A percentile compares a stretch with the other conserved stretches of the same genome.
phyloP scores from a whole-genome alignment of 2,113 vertebrate species.

The Alosa alosa region DNA sequence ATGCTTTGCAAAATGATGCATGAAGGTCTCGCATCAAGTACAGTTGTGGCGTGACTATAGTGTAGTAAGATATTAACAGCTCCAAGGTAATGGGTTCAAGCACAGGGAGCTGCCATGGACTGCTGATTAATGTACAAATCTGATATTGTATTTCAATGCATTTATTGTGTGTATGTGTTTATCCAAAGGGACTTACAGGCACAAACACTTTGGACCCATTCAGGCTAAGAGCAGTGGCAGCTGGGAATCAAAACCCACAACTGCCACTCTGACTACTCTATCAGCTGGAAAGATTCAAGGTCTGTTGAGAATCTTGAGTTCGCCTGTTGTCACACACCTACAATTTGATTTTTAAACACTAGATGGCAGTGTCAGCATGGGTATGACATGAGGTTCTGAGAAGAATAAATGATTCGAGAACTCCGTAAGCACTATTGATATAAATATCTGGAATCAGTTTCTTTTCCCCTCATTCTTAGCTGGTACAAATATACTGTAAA shows the following conservation, averaged over 20 bases:
- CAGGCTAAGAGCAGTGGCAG: too few species aligned
- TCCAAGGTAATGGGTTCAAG: too few species aligned
- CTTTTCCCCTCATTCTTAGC: not conserved
- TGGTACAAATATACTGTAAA: not conserved
- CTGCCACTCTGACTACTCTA: too few species aligned
- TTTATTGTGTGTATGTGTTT: too few species aligned
- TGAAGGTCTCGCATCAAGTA: too few species aligned
- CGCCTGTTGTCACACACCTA: not conserved
- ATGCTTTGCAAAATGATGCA: not conserved
- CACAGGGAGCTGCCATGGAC: too few species aligned
- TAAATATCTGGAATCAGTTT: not conserved
- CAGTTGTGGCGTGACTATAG: constrained; percentile 16
- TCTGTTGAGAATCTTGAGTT: not conserved
- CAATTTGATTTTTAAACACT: constrained; percentile 42
- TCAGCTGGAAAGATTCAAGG: not conserved
- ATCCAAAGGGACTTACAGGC: too few species aligned
- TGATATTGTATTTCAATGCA: too few species aligned
- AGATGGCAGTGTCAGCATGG: constrained; percentile 63
- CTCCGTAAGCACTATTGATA: not conserved
- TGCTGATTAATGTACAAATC: too few species aligned
- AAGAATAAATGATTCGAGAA: not conserved
- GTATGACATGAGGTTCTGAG: not conserved
- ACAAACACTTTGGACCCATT: too few species aligned
- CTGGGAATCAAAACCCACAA: too few species aligned
- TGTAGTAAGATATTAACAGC: too few species aligned